phyloP scores from a whole-genome alignment of 2,797 vertebrate species.

The Chanos chanos region DNA sequence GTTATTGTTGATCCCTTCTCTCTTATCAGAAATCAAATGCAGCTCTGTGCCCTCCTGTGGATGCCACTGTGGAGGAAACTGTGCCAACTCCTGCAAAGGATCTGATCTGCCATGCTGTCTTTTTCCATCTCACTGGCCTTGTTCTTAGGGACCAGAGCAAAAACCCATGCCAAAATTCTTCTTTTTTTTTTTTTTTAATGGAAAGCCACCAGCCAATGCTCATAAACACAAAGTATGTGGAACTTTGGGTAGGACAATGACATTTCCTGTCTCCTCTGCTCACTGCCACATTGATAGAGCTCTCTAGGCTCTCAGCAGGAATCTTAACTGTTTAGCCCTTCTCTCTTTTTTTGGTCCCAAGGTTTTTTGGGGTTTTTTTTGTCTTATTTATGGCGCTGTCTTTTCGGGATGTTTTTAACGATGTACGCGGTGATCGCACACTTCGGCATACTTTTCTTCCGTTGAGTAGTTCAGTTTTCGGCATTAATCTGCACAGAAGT shows the following conservation, averaged over 20 bases:
- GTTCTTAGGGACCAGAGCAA: not conserved
- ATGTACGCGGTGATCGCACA: not conserved
- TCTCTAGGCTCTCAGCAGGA: not conserved
- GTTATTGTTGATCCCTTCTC: no score
- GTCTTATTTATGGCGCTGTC: not conserved
- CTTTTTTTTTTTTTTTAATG: not conserved
- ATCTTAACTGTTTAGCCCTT: no score
- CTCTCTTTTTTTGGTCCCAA: no score
- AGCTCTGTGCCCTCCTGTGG: no score
- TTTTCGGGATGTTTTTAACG: not conserved
- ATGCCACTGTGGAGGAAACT: not conserved
- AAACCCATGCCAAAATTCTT: no score
- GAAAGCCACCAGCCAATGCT: not conserved
- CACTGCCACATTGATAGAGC: not conserved
- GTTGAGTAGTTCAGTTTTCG: not conserved
- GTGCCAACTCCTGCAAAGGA: not conserved
- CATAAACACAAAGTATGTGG: not conserved
- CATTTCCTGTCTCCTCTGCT: conserved; percentile 11
- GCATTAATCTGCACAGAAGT: not conserved
- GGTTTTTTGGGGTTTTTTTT: no score
- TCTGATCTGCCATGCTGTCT: not conserved
- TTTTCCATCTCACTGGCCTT: not conserved
- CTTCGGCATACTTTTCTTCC: not conserved
- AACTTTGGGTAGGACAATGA: not conserved
- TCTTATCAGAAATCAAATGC: no score